Evolutionary conservation across 2,113 vertebrate species (phyloP), one percentile per base, ranked within the genome.

Genomic region (Beaufortia kweichowensis): DNA sequence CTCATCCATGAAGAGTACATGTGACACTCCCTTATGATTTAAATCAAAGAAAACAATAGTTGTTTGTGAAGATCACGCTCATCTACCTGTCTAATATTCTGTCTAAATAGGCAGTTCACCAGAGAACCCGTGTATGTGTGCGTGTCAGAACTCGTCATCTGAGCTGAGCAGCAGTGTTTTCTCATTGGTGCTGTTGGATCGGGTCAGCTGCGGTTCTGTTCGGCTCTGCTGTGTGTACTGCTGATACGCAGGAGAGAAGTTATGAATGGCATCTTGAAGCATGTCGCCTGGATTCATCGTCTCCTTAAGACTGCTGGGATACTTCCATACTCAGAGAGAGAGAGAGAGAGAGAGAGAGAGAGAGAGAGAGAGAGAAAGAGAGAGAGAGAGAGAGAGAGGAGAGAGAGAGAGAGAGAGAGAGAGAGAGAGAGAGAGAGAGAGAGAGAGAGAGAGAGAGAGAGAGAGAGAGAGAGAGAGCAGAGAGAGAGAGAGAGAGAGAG

Each of bases 271-370:
- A 0, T 98, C 97, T 80, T 98, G 97, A 63, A 98, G 95, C 26
- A 98, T 98, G 90, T 98, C 97, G 0, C 97, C 94, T 0, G 97
- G 97, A 88, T 92, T 98, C 95, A 98, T 98, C 46, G 97, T 98
- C 90, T 98, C 97, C 87, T 98, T 98, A 85, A 98, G 93, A 92
- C 97, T 96, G 92, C 97, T 98, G 85, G 96, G 98, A 88, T n/a
- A n/a, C n/a, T n/a, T n/a, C n/a, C n/a, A 98, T 98, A 92, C 96
- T 98, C 92, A 97, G 96, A 95, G 98, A 96, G 15, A 95, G 95
- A 0, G 95, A 93, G 84, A 92, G 95, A 81, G 84, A 43, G 17
- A 59, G 39, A 15, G 19, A 79, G 0, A 28, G 63, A 11, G 2
- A 63, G 1, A 6, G 3, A 59, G 0, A 59, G n/a, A n/a, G n/a